Percentiles rank a stretch among this genome's conserved stretches.
Evolutionary conservation across 2,797 vertebrate species (phyloP).

Genomic region (Eupleurogrammus muticus): DNA sequence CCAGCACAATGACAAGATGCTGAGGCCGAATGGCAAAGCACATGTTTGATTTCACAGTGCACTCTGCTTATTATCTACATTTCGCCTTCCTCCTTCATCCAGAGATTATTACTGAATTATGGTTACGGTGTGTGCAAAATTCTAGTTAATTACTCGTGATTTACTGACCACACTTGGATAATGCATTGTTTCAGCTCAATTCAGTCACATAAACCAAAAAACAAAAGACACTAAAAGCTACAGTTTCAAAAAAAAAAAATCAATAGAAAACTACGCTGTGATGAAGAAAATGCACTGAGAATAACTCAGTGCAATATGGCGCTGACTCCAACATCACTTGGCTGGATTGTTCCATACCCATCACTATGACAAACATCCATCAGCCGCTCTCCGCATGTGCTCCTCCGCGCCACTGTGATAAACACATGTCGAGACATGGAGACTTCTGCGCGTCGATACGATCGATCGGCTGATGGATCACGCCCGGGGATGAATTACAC

Average conservation of each 20-base stretch:
- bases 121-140: too few relatives aligned
- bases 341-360: constrained; percentile 24
- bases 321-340: not conserved
- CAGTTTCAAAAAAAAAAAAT: not conserved
- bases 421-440: constrained; percentile 58
- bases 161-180: not conserved
- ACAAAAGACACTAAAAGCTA: not conserved
- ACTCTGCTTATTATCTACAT: too few relatives aligned
- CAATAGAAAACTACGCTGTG: not conserved
- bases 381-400: constrained; percentile 29
- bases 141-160: not conserved
- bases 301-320: not conserved
- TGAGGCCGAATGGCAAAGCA: too few relatives aligned
- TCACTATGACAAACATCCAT: constrained; percentile 33
- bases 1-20: too few relatives aligned
- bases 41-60: too few relatives aligned
- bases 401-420: constrained; percentile 39
- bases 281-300: not conserved
- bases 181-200: not conserved
- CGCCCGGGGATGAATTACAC: constrained; percentile 60
- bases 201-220: not conserved
- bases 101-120: too few relatives aligned
- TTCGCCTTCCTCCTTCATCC: too few relatives aligned
- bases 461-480: constrained; percentile 73
- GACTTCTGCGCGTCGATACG: constrained; percentile 49